Percentiles rank a stretch among this genome's conserved stretches.
phyloP scores from a whole-genome alignment of 2,888 invertebrate genomes.

The Lasiommata megera region DNA sequence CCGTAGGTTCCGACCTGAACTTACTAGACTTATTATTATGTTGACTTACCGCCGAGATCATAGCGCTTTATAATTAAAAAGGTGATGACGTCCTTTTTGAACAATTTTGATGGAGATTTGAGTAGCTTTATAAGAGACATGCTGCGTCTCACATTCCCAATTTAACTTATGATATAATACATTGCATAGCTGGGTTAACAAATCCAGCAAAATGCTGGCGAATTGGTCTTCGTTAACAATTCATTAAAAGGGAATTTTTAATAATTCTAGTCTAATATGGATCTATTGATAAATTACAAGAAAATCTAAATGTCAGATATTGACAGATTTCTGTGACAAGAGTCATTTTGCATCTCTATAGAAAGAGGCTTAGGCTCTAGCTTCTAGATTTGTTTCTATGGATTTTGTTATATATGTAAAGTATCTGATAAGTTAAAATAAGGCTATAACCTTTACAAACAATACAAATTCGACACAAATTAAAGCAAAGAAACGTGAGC shows the following conservation, averaged over 20 bases:
- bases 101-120: slow-evolving; percentile 57
- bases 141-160: slow-evolving; percentile 12
- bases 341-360: no score
- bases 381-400: no score
- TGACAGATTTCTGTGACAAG: background rate
- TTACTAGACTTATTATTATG: no score
- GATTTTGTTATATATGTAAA: no score
- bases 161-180: background rate
- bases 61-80: slow-evolving; percentile 64
- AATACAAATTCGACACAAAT: no score
- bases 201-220: background rate
- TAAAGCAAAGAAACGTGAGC: no score
- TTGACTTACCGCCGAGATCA: slow-evolving; percentile 62
- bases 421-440: no score
- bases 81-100: slow-evolving; percentile 67
- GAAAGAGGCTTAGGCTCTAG: no score
- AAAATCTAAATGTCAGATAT: background rate
- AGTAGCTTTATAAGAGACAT: slow-evolving; percentile 68
- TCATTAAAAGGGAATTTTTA: background rate
- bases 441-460: no score
- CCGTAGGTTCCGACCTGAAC: no score
- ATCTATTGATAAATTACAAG: background rate
- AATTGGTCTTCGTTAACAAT: background rate
- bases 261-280: background rate
- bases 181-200: background rate